Evolutionary conservation across 2,888 invertebrate species (phyloP).

Genomic region (Erynnis tages): DNA sequence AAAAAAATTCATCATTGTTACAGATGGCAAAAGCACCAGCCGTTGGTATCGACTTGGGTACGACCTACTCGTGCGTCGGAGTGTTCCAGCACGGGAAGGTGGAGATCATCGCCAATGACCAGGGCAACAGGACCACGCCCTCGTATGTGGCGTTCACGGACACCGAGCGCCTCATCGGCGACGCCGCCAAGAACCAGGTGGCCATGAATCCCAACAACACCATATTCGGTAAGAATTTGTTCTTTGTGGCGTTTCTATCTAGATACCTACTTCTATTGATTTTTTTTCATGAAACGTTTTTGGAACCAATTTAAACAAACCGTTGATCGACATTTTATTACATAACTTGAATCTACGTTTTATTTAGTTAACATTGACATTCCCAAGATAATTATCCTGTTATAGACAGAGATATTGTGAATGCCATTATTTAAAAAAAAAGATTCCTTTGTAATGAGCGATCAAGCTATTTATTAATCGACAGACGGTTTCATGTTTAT

Average conservation of each 20-base stretch:
- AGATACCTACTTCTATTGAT: background rate
- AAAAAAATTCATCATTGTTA: constrained; percentile 26
- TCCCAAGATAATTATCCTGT: no score
- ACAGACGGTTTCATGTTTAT: no score
- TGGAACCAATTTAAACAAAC: background rate
- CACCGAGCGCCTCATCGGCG: no score
- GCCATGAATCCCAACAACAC: constrained; percentile 95
- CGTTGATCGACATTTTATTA: no score
- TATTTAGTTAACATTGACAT: no score
- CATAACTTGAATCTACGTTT: no score
- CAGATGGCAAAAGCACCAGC: constrained; percentile 90
- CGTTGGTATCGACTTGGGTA: constrained; percentile 97
- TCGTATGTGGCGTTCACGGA: no score
- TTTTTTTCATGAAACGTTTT: background rate
- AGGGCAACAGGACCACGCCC: constrained; percentile 94
- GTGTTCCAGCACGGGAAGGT: constrained; percentile 96
- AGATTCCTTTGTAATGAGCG: no score
- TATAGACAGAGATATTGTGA: no score
- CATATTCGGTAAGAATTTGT: constrained; percentile 91
- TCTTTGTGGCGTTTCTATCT: constrained; percentile 30
- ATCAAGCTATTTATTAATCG: no score
- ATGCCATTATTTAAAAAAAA: no score
- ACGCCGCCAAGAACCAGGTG: constrained; percentile 92
- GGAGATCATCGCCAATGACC: constrained; percentile 94
- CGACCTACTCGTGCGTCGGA: constrained; percentile 96